These are phyloP conservation scores for Drosophila baimaii DNA, from an alignment of 1,140 invertebrate genomes.

Conservation along the genomic window DNA sequence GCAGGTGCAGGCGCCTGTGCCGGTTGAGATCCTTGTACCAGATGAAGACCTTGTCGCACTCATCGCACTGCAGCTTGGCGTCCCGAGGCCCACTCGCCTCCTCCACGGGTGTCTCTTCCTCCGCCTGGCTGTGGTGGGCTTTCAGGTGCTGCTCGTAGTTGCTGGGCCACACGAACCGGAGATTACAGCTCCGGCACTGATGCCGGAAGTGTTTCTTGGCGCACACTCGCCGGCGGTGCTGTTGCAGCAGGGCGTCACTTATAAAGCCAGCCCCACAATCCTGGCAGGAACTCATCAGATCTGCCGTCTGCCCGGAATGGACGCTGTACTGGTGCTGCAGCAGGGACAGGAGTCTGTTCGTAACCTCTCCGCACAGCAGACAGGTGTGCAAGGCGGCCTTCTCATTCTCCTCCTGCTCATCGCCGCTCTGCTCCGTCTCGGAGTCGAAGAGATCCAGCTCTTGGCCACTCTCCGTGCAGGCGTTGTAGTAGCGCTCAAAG, in stretches of 20 bases:
- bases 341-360: slow-evolving; percentile 29
- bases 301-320: slow-evolving; percentile 18
- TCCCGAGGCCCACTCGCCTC: slow-evolving; percentile 21
- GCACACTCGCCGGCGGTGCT: slow-evolving; percentile 59
- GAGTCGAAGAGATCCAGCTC: slow-evolving; percentile 74
- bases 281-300: slow-evolving; percentile 44
- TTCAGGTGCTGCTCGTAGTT: slow-evolving; percentile 60
- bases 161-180: slow-evolving; percentile 62
- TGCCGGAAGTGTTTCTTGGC: slow-evolving; percentile 48
- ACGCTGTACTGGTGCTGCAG: slow-evolving; percentile 55
- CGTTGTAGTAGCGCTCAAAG: slow-evolving; percentile 69
- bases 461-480: slow-evolving; percentile 59
- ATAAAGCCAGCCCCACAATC: slow-evolving; percentile 57
- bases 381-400: slow-evolving; percentile 36
- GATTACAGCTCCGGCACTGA: slow-evolving; percentile 53
- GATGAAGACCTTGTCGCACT: slow-evolving; percentile 85
- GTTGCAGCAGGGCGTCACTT: slow-evolving; percentile 53
- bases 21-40: slow-evolving; percentile 85
- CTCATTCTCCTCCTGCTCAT: slow-evolving; percentile 7
- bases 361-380: slow-evolving; percentile 43
- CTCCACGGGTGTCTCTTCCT: neutral
- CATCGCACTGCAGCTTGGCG: slow-evolving; percentile 84
- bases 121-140: slow-evolving; percentile 27
- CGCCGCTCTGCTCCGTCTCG: slow-evolving; percentile 47
- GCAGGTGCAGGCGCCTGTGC: slow-evolving; percentile 85